phyloP scores from a whole-genome alignment of 2,113 vertebrate genomes.

The Aleadryas rufinucha region DNA sequence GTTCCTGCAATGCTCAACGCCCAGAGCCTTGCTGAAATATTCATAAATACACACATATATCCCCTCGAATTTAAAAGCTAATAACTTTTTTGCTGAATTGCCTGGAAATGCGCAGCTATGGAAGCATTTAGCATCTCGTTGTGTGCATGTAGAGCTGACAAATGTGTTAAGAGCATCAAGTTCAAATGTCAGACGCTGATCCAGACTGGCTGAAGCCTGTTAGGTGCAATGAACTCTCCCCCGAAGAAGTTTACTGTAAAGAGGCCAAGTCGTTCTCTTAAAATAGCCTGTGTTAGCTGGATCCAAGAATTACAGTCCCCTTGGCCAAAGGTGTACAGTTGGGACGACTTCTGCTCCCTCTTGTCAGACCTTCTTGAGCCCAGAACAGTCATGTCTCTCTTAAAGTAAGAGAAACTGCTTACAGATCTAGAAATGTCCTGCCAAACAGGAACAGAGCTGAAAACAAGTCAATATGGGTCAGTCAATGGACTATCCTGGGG shows the following conservation, averaged over 20 bases:
- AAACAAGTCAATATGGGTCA: slow-evolving; percentile 42
- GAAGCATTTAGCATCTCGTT: neutral
- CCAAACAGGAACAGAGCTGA: slow-evolving; percentile 21
- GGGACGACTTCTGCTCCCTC: slow-evolving; percentile 45
- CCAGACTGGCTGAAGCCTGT: neutral
- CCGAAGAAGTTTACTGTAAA: slow-evolving; percentile 49
- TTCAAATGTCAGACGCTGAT: slow-evolving; percentile 15
- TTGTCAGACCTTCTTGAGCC: slow-evolving; percentile 52
- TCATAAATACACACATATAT: neutral
- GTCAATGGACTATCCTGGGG: neutral
- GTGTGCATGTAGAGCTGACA: neutral
- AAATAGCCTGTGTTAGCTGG: slow-evolving; percentile 54
- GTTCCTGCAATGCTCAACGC: neutral
- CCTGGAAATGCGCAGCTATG: neutral
- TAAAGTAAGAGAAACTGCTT: slow-evolving; percentile 53
- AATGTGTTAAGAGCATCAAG: neutral
- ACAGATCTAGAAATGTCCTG: slow-evolving; percentile 37
- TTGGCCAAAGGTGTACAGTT: slow-evolving; percentile 63
- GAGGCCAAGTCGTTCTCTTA: slow-evolving; percentile 50
- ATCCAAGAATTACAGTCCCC: slow-evolving; percentile 64
- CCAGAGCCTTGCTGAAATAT: neutral
- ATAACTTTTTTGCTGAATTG: neutral
- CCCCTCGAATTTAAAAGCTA: neutral
- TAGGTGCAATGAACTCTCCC: slow-evolving; percentile 60
- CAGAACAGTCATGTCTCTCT: slow-evolving; percentile 39